These are phyloP conservation scores for Hyles lineata DNA, from an alignment of 2,888 invertebrate species.

Conservation along the genomic window DNA sequence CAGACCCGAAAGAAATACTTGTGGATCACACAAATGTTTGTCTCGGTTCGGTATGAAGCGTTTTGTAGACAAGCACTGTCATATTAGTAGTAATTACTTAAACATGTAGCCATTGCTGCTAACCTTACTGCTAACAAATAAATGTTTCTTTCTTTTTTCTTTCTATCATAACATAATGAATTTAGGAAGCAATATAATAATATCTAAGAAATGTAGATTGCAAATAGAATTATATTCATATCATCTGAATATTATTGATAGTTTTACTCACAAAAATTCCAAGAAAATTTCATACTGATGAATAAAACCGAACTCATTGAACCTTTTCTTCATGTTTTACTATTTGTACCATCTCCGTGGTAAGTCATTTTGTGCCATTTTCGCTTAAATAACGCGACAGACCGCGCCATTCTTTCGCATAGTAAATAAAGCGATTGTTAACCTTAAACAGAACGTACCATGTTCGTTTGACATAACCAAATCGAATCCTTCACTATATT, in stretches of 20 bases:
- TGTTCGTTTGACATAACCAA: constrained; percentile 24
- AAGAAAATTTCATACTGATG: background rate
- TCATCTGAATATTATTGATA: background rate
- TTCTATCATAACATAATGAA: too few relatives aligned
- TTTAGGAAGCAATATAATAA: too few relatives aligned
- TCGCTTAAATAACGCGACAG: constrained; percentile 49
- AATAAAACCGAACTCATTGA: constrained; percentile 19
- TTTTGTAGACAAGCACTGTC: too few relatives aligned
- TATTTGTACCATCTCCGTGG: background rate
- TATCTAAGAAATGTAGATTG: too few relatives aligned
- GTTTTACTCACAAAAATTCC: background rate
- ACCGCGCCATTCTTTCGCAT: constrained; percentile 53
- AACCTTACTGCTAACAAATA: too few relatives aligned
- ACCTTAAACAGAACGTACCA: constrained; percentile 34
- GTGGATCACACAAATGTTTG: too few relatives aligned
- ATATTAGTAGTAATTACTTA: too few relatives aligned
- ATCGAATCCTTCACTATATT: constrained; percentile 15
- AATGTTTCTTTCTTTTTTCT: too few relatives aligned
- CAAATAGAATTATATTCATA: too few relatives aligned
- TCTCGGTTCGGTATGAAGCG: too few relatives aligned
- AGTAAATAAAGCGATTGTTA: constrained; percentile 65
- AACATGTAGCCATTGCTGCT: too few relatives aligned
- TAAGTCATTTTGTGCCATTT: constrained; percentile 54
- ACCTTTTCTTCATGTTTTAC: background rate
- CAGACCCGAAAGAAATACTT: too few relatives aligned